These are phyloP conservation scores for Anoplopoma fimbria DNA, from an alignment of 2,113 vertebrate genomes.

Conservation along the genomic window DNA sequence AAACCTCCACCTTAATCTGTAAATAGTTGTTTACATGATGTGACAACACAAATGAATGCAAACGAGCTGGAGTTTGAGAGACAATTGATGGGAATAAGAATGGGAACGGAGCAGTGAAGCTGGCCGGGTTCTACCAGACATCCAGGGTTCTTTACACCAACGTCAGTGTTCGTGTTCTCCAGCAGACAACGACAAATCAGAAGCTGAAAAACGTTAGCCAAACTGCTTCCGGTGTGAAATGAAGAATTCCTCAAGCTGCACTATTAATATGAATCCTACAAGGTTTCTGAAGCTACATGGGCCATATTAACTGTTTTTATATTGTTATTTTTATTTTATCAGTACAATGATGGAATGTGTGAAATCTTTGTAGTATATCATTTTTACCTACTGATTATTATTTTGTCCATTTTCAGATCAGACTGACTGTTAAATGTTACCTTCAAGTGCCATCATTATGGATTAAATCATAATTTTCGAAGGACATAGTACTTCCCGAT, in stretches of 20 bases:
- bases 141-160: too few relatives aligned
- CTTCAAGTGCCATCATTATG: too few relatives aligned
- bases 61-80: background rate
- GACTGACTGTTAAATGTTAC: background rate
- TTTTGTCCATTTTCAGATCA: background rate
- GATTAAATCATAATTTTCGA: too few relatives aligned
- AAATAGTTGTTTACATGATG: slow-evolving; percentile 33
- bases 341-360: background rate
- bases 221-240: background rate
- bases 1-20: background rate
- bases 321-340: background rate
- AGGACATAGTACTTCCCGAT: too few relatives aligned
- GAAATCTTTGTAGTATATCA: background rate
- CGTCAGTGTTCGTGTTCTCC: too few relatives aligned
- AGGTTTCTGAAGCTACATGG: background rate
- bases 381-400: background rate
- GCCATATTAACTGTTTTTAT: background rate
- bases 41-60: slow-evolving; percentile 30
- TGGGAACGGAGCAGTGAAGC: background rate
- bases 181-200: too few relatives aligned
- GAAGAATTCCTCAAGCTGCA: background rate
- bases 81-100: background rate
- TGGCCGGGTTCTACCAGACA: too few relatives aligned
- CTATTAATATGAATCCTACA: background rate
- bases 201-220: too few relatives aligned